Base-by-base conservation (phyloP, 2,113 vertebrate species). In the Paralichthys olivaceus region DNA sequence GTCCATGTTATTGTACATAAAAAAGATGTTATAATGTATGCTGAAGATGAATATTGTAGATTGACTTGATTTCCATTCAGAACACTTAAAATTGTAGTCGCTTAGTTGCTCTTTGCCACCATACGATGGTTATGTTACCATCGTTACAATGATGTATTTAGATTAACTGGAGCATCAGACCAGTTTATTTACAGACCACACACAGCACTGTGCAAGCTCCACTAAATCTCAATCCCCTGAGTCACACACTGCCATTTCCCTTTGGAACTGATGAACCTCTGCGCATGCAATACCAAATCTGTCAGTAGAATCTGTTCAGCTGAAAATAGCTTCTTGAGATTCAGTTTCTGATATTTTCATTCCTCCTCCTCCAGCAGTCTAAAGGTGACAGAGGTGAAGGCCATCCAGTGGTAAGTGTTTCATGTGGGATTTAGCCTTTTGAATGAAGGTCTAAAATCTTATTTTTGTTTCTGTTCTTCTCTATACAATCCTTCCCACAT, bases 381-480 rank as follows among this genome's bases (percentile, higher is more conserved):
- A 89, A 87, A 86, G 89, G 80, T 22, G 87, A 91, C 7, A 73
- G 63, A 68, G 62, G 64, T 25, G 90, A 92, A 9, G 47, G 71
- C 43, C 65, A 80, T 14, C 53, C 85, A 40, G 7, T 60, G 77
- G 91, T 92, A 76, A 91, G 89, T 73, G 1, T 57, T 26, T 4
- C n/a, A 26, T 57, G 1, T 22, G 0, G 3, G 1, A 0, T 13
- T 11, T 34, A 15, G 5, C 7, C 9, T 63, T 57, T 29, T 49
- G 2, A 49, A 23, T 40, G 2, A 11, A 12, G 12, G 0, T 64
- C 2, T 59, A 32, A 28, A 20, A 22, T 20, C 13, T 32, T 28
- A 8, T 23, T 1, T 25, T 26, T 26, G 5, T 34, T 0, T 12
- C 28, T 8, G 56, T 20, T 51, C 8, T 45, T 45, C 25, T 17